Percentiles rank a stretch among this genome's conserved stretches.
phyloP scores from a whole-genome alignment of 1,140 invertebrate species.

The Laupala kohalensis region DNA sequence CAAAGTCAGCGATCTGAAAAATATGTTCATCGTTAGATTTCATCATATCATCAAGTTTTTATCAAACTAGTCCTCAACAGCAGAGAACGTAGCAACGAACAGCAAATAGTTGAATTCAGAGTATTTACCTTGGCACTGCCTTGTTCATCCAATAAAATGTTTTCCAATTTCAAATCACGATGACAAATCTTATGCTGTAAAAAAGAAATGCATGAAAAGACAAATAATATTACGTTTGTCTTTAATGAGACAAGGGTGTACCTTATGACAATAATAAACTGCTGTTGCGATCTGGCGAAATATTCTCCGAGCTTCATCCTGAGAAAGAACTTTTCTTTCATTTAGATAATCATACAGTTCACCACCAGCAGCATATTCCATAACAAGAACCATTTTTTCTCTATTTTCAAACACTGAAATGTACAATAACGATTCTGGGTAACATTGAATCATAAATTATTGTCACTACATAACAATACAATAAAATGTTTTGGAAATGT shows the following conservation, averaged over 20 bases:
- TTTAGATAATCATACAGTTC: constrained; percentile 98
- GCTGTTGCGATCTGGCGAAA: constrained; percentile 96
- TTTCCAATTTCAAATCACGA: constrained; percentile 96
- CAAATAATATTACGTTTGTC: too few species aligned
- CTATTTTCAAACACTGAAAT: constrained; percentile 92
- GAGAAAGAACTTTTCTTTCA: constrained; percentile 75
- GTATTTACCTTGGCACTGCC: constrained; percentile 80
- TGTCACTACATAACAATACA: neutral
- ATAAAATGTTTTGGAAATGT: neutral
- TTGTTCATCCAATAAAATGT: constrained; percentile 90
- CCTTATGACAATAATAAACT: constrained; percentile 96
- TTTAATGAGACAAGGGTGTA: too few species aligned
- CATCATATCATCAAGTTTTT: neutral
- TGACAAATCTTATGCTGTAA: constrained; percentile 87
- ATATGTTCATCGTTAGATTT: constrained; percentile 8
- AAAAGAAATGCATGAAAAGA: constrained; percentile 13
- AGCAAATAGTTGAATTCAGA: constrained; percentile 2
- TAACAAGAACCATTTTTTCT: constrained; percentile 97
- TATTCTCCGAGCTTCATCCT: constrained; percentile 86
- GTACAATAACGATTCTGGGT: neutral
- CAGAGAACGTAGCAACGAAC: constrained; percentile 12
- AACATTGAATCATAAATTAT: neutral
- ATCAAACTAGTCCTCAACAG: constrained; percentile 9
- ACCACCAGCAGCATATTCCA: constrained; percentile 97
- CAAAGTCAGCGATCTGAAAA: constrained; percentile 91